Evolutionary conservation across 1,140 invertebrate species (phyloP).

Genomic region (Monochamus saltuarius): DNA sequence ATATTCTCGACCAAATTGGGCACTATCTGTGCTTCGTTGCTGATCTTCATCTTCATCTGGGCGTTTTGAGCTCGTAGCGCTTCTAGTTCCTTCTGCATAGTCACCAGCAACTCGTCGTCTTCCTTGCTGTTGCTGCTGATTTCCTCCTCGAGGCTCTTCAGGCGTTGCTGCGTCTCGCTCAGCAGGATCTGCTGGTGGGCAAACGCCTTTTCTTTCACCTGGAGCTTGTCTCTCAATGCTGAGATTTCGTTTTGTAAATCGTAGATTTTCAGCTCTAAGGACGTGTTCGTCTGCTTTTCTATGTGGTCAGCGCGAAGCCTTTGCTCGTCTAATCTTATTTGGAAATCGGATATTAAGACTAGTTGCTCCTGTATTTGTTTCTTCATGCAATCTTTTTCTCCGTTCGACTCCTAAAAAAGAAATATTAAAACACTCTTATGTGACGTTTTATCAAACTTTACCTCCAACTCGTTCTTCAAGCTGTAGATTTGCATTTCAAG

Average conservation of each 20-base stretch:
- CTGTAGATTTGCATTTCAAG: conserved; percentile 69
- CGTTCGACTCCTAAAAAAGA: conserved; percentile 67
- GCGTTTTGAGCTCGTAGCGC: conserved; percentile 58
- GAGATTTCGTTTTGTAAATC: conserved; percentile 62
- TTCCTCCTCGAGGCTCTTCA: conserved; percentile 59
- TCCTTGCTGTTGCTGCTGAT: conserved; percentile 46
- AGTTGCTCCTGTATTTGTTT: conserved; percentile 77
- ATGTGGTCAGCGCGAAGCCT: conserved; percentile 70
- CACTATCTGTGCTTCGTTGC: conserved; percentile 52
- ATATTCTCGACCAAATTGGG: conserved; percentile 64
- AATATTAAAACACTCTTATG: neutral
- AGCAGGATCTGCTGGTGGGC: conserved; percentile 53
- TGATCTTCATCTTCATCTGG: conserved; percentile 55
- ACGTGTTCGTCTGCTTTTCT: conserved; percentile 65
- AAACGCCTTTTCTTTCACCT: conserved; percentile 61
- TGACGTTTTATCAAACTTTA: conserved; percentile 48
- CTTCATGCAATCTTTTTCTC: conserved; percentile 77
- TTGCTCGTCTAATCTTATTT: conserved; percentile 76
- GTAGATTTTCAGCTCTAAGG: conserved; percentile 66
- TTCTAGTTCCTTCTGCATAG: conserved; percentile 58
- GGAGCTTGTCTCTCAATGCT: conserved; percentile 59
- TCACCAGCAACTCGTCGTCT: conserved; percentile 56
- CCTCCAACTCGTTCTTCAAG: conserved; percentile 65
- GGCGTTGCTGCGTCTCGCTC: conserved; percentile 51
- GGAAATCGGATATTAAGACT: conserved; percentile 74